Conservation (phyloP, 2,888 invertebrate species). For the Congeria kusceri region DNA sequence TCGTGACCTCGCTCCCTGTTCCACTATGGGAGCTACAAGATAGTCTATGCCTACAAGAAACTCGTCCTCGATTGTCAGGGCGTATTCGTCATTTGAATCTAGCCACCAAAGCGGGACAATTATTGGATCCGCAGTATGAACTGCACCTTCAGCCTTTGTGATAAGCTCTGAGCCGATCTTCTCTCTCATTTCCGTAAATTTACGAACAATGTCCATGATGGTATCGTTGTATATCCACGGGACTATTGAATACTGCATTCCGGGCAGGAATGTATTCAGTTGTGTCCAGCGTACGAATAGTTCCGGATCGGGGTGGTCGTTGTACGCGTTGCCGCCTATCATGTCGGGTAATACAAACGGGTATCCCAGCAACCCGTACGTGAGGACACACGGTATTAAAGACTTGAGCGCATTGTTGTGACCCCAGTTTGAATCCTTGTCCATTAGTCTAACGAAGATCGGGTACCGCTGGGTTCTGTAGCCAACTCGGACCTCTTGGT, state of each 20-base stretch:
- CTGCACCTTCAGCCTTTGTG: constrained; percentile 71
- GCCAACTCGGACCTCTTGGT: constrained; percentile 94
- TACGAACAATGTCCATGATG: constrained; percentile 66
- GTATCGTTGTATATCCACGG: constrained; percentile 85
- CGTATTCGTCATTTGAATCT: constrained; percentile 92
- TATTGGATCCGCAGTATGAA: constrained; percentile 89
- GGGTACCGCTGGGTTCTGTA: constrained; percentile 93
- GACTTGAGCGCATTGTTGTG: constrained; percentile 90
- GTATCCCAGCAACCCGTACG: constrained; percentile 87
- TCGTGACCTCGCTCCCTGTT: constrained; percentile 74
- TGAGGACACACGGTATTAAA: constrained; percentile 92
- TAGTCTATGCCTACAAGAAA: constrained; percentile 82
- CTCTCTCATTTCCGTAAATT: constrained; percentile 74
- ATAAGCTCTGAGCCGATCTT: constrained; percentile 72
- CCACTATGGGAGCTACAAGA: constrained; percentile 83
- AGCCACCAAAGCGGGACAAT: constrained; percentile 96
- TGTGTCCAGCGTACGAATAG: constrained; percentile 93
- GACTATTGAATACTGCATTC: constrained; percentile 92
- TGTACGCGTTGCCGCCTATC: constrained; percentile 86
- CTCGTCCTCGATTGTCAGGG: constrained; percentile 92
- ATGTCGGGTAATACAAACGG: constrained; percentile 96
- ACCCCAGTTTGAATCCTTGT: constrained; percentile 95
- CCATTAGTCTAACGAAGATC: constrained; percentile 91
- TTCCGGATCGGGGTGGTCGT: constrained; percentile 78
- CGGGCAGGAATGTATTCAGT: constrained; percentile 95